A percentile compares a stretch with the other conserved stretches of the same genome.
Evolutionary conservation across 2,113 vertebrate genomes (phyloP).

Genomic region (Cacatua alba): DNA sequence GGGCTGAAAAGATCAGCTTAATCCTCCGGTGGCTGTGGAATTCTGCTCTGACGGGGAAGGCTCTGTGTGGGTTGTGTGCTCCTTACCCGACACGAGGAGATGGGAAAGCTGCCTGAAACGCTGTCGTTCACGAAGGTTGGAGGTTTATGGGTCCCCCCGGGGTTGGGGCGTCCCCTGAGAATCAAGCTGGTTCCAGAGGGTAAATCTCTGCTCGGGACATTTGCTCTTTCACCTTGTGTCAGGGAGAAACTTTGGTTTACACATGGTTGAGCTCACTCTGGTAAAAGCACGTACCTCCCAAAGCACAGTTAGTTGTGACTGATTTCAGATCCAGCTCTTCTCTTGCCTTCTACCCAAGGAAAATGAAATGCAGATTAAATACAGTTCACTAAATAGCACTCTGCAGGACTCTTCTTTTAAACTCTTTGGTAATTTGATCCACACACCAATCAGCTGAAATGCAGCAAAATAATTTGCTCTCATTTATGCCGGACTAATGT

Average conservation of each 20-base stretch:
- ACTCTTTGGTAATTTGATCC: slow-evolving; percentile 25
- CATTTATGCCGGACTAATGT: not conserved
- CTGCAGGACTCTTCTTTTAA: slow-evolving; percentile 26
- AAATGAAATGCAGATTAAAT: slow-evolving; percentile 34
- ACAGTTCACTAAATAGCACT: not conserved
- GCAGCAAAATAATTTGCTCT: slow-evolving; percentile 43
- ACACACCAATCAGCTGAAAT: slow-evolving; percentile 16
- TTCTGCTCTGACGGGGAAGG: not conserved
- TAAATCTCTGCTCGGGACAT: not conserved
- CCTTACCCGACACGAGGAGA: rapidly evolving
- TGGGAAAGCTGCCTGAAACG: not conserved
- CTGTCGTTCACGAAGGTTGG: not conserved
- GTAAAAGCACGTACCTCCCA: not conserved
- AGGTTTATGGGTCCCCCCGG: not conserved
- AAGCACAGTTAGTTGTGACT: not conserved
- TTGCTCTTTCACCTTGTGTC: not conserved
- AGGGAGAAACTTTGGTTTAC: not conserved
- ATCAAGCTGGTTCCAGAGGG: rapidly evolving
- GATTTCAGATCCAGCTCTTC: not conserved
- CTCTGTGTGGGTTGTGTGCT: not conserved
- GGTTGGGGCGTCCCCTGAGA: not conserved
- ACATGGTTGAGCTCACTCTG: rapidly evolving
- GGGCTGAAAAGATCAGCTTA: not conserved
- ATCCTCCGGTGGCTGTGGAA: not conserved
- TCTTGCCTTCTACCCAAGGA: not conserved